Evolutionary conservation across 2,888 invertebrate species (phyloP).

Genomic region (Sturmia bella): DNA sequence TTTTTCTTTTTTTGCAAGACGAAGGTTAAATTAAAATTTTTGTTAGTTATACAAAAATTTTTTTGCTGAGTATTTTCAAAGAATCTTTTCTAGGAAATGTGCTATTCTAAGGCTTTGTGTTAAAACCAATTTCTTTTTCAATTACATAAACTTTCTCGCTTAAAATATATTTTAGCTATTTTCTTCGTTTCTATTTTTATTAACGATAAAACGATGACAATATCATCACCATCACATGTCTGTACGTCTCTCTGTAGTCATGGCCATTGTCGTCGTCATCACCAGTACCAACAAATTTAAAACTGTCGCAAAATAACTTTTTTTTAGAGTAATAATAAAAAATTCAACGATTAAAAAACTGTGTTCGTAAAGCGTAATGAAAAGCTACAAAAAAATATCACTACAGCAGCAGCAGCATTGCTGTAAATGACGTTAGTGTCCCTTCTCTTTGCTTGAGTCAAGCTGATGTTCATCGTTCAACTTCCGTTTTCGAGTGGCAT

Average conservation of each 20-base stretch:
- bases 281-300: conserved; percentile 23
- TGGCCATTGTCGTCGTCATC: conserved; percentile 30
- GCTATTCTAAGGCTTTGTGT: too few relatives aligned
- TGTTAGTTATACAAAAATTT: too few relatives aligned
- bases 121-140: too few relatives aligned
- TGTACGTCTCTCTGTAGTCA: not conserved
- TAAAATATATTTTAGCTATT: not conserved
- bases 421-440: conserved; percentile 48
- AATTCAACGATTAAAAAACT: not conserved
- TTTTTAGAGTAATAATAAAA: conserved; percentile 36
- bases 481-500: conserved; percentile 65
- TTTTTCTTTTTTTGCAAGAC: too few relatives aligned
- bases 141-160: too few relatives aligned
- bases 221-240: conserved; percentile 2
- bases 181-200: not conserved
- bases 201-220: conserved; percentile 5
- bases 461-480: conserved; percentile 62
- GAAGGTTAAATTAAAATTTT: too few relatives aligned
- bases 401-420: conserved; percentile 37
- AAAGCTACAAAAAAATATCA: conserved; percentile 39
- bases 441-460: conserved; percentile 31
- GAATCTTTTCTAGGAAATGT: too few relatives aligned
- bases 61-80: too few relatives aligned
- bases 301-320: conserved; percentile 58
- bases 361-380: conserved; percentile 31